phyloP scores from a whole-genome alignment of 2,888 invertebrate species.

The Diarsia brunnea region DNA sequence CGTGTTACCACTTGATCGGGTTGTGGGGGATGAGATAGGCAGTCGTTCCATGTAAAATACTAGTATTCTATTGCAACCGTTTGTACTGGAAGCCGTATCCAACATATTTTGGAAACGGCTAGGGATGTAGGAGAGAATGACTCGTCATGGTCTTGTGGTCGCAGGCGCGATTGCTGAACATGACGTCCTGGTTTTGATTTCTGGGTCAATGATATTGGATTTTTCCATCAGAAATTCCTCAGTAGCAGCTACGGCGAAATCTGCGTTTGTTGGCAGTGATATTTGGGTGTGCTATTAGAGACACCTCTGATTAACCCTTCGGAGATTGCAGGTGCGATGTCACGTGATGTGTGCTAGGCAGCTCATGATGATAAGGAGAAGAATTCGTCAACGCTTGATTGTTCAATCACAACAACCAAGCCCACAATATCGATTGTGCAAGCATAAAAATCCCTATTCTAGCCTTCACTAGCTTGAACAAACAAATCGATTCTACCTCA shows the following conservation, averaged over 20 bases:
- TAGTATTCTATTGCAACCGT: not conserved
- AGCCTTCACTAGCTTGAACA: not conserved
- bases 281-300: no score
- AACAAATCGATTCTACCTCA: constrained; percentile 10
- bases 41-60: no score
- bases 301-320: no score
- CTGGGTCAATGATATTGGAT: no score
- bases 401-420: not conserved
- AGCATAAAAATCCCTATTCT: not conserved
- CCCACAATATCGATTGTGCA: accelerated
- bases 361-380: not conserved
- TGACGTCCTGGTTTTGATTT: no score
- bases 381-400: not conserved
- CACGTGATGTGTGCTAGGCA: no score
- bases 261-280: no score
- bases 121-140: not conserved
- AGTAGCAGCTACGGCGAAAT: no score
- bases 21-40: not conserved
- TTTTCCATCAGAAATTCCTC: no score
- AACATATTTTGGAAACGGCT: not conserved
- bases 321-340: no score
- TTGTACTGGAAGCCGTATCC: not conserved
- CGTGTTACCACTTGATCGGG: not conserved
- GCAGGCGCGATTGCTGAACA: no score
- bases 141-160: no score